These are phyloP conservation scores for Caenorhabditis japonica DNA, from an alignment of 2,888 invertebrate species.

Conservation along the genomic window DNA sequence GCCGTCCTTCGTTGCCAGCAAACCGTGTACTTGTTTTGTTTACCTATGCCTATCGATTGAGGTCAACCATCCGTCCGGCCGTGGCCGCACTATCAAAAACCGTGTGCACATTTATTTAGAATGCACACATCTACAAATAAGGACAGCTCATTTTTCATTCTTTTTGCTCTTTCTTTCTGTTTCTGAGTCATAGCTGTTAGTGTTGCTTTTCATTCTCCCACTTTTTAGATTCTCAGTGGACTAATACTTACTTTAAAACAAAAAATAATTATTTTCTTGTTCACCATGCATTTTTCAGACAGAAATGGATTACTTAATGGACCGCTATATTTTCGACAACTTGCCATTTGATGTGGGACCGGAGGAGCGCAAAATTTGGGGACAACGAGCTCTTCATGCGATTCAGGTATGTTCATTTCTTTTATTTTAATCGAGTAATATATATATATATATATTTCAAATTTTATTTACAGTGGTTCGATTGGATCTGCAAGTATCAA, in stretches of 20 bases:
- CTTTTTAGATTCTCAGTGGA: too few relatives aligned
- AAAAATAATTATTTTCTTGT: too few relatives aligned
- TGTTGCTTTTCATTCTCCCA: too few relatives aligned
- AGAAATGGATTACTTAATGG: constrained; percentile 66
- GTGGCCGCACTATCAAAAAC: constrained; percentile 34
- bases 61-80: constrained; percentile 23
- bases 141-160: background rate
- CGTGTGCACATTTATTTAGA: constrained; percentile 15
- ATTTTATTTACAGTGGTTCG: constrained; percentile 73
- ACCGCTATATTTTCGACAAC: constrained; percentile 71
- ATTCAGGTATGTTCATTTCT: constrained; percentile 68
- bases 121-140: constrained; percentile 1
- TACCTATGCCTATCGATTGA: constrained; percentile 41
- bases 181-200: too few relatives aligned
- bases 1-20: constrained; percentile 1
- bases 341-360: constrained; percentile 72
- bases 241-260: too few relatives aligned
- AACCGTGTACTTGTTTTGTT: constrained; percentile 47
- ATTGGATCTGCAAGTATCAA: constrained; percentile 76
- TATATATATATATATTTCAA: too few relatives aligned
- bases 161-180: background rate
- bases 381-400: constrained; percentile 65
- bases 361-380: constrained; percentile 67
- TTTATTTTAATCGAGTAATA: background rate
- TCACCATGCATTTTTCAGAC: too few relatives aligned